Evolutionary conservation across 1,140 invertebrate genomes (phyloP).

Genomic region (Diabrotica undecimpunctata): DNA sequence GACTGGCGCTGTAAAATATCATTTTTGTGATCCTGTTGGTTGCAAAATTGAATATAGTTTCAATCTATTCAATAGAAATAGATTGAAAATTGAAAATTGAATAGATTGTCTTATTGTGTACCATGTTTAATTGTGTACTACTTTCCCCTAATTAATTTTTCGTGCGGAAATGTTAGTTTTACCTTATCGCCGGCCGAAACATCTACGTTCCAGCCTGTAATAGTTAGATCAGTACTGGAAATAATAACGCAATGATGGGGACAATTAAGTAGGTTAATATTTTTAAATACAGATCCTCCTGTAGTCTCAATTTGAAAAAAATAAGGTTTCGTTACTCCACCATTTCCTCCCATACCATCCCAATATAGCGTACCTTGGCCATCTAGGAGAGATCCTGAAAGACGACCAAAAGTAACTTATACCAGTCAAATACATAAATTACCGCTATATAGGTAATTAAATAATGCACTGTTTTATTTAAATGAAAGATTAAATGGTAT

Average conservation of each 20-base stretch:
- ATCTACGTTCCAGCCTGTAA: constrained; percentile 6
- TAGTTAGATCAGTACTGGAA: constrained; percentile 1
- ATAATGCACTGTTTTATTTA: no score
- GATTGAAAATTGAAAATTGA: no score
- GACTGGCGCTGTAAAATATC: no score
- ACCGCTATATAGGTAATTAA: no score
- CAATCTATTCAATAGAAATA: no score
- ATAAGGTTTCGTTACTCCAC: constrained; percentile 8
- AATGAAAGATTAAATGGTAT: no score
- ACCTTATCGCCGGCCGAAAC: constrained; percentile 8
- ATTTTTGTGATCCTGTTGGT: no score
- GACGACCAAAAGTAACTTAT: neutral
- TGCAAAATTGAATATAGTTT: no score
- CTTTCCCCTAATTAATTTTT: no score
- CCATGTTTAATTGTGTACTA: no score
- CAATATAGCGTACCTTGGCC: constrained; percentile 21
- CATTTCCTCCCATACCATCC: constrained; percentile 12
- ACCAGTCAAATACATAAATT: no score
- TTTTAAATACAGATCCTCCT: constrained; percentile 10
- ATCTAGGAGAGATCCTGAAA: constrained; percentile 20
- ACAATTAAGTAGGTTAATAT: constrained; percentile 9
- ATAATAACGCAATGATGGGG: constrained; percentile 12
- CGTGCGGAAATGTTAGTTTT: neutral
- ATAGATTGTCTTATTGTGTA: no score
- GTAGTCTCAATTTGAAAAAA: constrained; percentile 4